A percentile compares a stretch with the other conserved stretches of the same genome.
These are phyloP conservation scores for Corythornis madagascariensis DNA, from an alignment of 2,113 vertebrate genomes.

Conservation along the genomic window DNA sequence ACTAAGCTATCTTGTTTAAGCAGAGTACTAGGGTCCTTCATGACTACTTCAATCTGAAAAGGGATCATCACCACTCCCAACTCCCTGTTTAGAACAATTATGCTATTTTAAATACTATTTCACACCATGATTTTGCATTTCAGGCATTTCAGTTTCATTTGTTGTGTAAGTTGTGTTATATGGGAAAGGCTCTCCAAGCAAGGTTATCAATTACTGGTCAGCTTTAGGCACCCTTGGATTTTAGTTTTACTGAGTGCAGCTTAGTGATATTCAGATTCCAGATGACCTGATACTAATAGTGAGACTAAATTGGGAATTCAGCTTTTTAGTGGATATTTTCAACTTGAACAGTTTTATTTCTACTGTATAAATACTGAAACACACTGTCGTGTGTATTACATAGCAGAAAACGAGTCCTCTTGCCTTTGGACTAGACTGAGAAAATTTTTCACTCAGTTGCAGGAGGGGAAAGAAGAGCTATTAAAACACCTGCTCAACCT, in stretches of 20 bases:
- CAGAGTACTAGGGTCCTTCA: not conserved
- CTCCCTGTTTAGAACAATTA: not conserved
- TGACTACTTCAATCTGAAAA: not conserved
- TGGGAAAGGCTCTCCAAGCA: not conserved
- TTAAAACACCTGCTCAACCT: not conserved
- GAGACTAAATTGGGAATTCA: not conserved
- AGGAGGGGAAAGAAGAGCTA: not conserved
- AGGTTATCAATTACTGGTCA: not conserved
- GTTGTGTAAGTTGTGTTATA: not conserved
- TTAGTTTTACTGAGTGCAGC: not conserved
- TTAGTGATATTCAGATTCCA: not conserved
- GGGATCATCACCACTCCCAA: not conserved
- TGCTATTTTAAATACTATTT: not conserved
- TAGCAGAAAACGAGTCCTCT: not conserved
- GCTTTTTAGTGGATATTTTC: not conserved
- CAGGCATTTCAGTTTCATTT: not conserved
- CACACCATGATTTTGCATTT: not conserved
- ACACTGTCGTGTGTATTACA: not conserved
- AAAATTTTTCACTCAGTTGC: not conserved
- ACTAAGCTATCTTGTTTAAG: not conserved
- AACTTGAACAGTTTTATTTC: not conserved
- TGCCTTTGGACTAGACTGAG: not conserved
- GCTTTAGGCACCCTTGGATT: not conserved
- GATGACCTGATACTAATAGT: not conserved
- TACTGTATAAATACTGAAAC: not conserved